Conservation (phyloP, 2,113 vertebrate species). For the Forbesichthys papilliferus region DNA sequence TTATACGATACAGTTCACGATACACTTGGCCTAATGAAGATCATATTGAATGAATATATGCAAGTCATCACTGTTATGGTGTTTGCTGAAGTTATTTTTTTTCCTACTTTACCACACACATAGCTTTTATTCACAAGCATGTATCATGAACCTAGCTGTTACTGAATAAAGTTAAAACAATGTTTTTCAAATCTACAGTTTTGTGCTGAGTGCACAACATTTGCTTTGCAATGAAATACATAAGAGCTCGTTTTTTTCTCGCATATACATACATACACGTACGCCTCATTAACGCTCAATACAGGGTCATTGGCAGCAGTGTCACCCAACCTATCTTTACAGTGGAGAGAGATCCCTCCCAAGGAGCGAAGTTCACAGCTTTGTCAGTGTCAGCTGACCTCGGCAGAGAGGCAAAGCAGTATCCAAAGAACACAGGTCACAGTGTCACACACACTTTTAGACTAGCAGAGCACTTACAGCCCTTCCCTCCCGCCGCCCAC, state of each 20-base stretch:
- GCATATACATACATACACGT: conserved; percentile 51
- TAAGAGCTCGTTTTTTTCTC: conserved; percentile 49
- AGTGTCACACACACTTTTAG: conserved; percentile 46
- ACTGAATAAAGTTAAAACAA: no score
- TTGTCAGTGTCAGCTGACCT: conserved; percentile 43
- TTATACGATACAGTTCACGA: conserved; percentile 41
- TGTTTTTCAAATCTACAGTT: no score
- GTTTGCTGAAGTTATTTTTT: not conserved
- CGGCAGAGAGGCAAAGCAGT: conserved; percentile 34
- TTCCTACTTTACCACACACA: conserved; percentile 1
- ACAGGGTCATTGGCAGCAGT: conserved; percentile 29
- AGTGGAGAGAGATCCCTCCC: conserved; percentile 44
- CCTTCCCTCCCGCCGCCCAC: not conserved
- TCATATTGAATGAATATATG: conserved; percentile 47
- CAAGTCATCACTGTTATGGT: conserved; percentile 24
- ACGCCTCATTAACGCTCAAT: conserved; percentile 33
- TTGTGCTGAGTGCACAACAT: no score
- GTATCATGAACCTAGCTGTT: no score
- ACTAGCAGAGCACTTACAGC: conserved; percentile 36
- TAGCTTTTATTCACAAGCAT: no score
- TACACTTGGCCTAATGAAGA: not conserved
- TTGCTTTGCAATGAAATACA: conserved; percentile 42
- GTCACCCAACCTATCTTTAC: conserved; percentile 35
- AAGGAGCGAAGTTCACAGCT: conserved; percentile 69
- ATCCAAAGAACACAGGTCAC: conserved; percentile 57